Evolutionary conservation across 2,888 invertebrate genomes (phyloP).

Genomic region (Drosophila bunnanda): DNA sequence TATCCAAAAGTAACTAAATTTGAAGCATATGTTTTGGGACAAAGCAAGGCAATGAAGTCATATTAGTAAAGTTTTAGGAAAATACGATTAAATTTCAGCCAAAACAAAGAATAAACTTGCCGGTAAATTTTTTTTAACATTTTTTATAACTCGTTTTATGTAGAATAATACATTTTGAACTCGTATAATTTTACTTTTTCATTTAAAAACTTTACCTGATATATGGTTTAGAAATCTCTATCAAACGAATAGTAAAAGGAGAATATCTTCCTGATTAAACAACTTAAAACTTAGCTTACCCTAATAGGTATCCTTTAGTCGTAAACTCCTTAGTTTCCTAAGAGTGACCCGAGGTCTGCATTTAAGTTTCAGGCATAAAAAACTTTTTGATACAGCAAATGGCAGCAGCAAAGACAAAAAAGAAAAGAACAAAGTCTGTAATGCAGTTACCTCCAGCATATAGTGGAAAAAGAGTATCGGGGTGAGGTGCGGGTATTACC

Average conservation of each 20-base stretch:
- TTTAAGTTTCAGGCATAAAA: slow-evolving; percentile 20
- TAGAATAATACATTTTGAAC: not conserved
- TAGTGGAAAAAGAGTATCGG: slow-evolving; percentile 1
- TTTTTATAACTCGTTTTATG: not conserved
- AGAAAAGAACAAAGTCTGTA: not conserved
- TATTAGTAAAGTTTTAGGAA: not conserved
- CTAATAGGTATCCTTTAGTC: slow-evolving; percentile 5
- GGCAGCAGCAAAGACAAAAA: not conserved
- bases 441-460: slow-evolving; percentile 28
- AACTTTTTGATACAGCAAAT: slow-evolving; percentile 14
- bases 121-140: not conserved
- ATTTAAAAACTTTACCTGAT: not conserved
- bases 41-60: not conserved
- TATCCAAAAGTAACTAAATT: not conserved
- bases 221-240: too few relatives aligned
- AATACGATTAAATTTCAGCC: fast-evolving
- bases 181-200: not conserved
- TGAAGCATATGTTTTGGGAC: too few relatives aligned
- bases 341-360: not conserved
- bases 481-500: slow-evolving; percentile 2
- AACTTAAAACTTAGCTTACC: not conserved
- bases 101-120: not conserved
- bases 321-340: not conserved
- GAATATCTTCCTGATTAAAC: not conserved
- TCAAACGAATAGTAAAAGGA: too few relatives aligned